These are phyloP conservation scores for Cervus canadensis DNA, from an alignment of 2,113 vertebrate species.

Conservation along the genomic window DNA sequence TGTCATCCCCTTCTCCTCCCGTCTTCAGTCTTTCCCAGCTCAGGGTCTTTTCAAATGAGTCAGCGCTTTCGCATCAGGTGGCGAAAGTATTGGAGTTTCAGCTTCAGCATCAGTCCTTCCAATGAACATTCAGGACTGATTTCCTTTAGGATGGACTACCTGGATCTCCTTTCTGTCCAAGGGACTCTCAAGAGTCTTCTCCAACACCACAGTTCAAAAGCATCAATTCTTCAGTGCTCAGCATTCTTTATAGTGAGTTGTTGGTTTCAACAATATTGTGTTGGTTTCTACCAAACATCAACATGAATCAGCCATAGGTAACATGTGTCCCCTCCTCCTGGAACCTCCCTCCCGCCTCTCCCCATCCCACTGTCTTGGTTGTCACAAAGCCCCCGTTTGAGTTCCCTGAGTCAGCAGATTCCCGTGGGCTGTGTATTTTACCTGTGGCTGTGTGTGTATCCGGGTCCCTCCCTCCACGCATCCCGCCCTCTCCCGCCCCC, in stretches of 20 bases:
- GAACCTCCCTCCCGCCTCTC: not conserved
- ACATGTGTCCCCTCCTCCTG: not conserved
- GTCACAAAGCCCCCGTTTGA: not conserved
- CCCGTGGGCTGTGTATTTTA: not conserved
- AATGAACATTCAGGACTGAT: not conserved
- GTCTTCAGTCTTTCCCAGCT: not conserved
- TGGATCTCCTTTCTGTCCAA: not conserved
- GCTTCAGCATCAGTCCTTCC: not conserved
- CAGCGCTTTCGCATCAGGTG: not conserved
- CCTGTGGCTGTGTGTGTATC: fast-evolving
- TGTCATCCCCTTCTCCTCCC: not conserved
- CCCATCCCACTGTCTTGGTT: not conserved
- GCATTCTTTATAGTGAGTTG: not conserved
- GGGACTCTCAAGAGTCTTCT: not conserved
- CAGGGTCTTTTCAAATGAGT: not conserved
- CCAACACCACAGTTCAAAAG: not conserved
- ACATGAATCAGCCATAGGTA: not conserved
- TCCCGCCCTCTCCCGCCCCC: fast-evolving
- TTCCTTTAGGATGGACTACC: not conserved
- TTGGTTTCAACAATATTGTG: not conserved
- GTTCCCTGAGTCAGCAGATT: not conserved
- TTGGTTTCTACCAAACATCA: not conserved
- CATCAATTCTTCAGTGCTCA: not conserved
- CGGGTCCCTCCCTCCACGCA: not conserved
- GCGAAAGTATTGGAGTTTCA: not conserved